Percentiles rank a stretch among this genome's conserved stretches.
These are phyloP conservation scores for Lycodopsis pacificus DNA, from an alignment of 2,797 vertebrate species.

Conservation along the genomic window DNA sequence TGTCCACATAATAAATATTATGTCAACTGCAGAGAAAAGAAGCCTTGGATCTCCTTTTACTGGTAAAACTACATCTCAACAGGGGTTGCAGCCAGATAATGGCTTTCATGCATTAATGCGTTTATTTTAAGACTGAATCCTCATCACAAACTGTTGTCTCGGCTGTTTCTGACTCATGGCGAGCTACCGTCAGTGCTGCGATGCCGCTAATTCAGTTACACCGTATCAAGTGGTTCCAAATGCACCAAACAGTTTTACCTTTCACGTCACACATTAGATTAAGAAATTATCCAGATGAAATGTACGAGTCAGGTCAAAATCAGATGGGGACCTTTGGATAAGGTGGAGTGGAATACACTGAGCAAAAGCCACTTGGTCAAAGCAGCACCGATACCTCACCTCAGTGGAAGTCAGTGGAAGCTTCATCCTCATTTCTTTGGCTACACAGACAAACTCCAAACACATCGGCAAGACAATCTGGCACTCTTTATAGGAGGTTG, in stretches of 20 bases:
- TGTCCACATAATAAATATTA: no score
- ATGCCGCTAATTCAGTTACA: slow-evolving; percentile 50
- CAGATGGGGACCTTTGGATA: slow-evolving; percentile 9
- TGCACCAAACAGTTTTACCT: slow-evolving; percentile 53
- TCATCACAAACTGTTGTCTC: slow-evolving; percentile 18
- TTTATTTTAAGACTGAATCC: slow-evolving; percentile 4
- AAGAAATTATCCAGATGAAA: slow-evolving; percentile 37
- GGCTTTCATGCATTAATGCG: background rate
- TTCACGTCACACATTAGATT: slow-evolving; percentile 55
- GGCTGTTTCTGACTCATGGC: slow-evolving; percentile 1
- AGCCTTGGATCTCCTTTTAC: background rate
- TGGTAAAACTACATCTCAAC: background rate
- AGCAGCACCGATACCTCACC: slow-evolving; percentile 19
- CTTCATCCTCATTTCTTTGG: slow-evolving; percentile 6
- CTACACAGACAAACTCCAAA: slow-evolving; percentile 21
- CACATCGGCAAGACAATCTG: slow-evolving; percentile 26
- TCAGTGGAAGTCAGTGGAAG: slow-evolving; percentile 18
- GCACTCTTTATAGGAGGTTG: background rate
- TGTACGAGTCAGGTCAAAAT: slow-evolving; percentile 42
- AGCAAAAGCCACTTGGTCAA: slow-evolving; percentile 39
- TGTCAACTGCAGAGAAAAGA: background rate
- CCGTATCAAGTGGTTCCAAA: slow-evolving; percentile 50
- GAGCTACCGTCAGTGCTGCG: slow-evolving; percentile 1
- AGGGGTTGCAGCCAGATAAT: background rate
- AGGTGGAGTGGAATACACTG: slow-evolving; percentile 34